These are phyloP conservation scores for Nilaparvata lugens DNA, from an alignment of 1,140 invertebrate genomes.

Conservation along the genomic window DNA sequence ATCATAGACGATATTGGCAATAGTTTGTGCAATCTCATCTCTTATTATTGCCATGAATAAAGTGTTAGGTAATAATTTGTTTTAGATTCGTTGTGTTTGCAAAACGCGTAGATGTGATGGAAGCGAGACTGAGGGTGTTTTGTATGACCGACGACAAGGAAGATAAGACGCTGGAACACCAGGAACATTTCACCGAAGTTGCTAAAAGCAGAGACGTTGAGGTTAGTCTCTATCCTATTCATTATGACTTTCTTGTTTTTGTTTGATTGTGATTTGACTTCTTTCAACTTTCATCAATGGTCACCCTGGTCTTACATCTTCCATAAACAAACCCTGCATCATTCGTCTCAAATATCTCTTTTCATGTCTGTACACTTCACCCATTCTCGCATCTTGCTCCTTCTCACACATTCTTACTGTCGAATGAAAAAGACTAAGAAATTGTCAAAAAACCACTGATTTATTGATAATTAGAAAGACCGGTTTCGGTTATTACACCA, in stretches of 20 bases:
- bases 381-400: no score
- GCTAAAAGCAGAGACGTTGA: constrained; percentile 85
- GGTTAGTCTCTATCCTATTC: constrained; percentile 35
- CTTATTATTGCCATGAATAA: background rate
- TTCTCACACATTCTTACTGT: no score
- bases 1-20: background rate
- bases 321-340: no score
- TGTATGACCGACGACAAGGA: constrained; percentile 97
- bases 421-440: no score
- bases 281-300: no score
- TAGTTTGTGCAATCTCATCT: background rate
- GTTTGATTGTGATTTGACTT: constrained; percentile 1
- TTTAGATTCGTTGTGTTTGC: constrained; percentile 85
- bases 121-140: constrained; percentile 84
- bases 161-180: constrained; percentile 88
- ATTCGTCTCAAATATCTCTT: no score
- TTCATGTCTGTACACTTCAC: no score
- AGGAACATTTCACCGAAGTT: constrained; percentile 90
- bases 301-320: no score
- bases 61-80: constrained; percentile 8
- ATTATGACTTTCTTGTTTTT: constrained; percentile 5
- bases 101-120: constrained; percentile 76
- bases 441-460: no score
- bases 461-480: no score
- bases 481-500: no score